Conservation (phyloP, 2,888 invertebrate genomes). For the Aspidapion aeneum region DNA sequence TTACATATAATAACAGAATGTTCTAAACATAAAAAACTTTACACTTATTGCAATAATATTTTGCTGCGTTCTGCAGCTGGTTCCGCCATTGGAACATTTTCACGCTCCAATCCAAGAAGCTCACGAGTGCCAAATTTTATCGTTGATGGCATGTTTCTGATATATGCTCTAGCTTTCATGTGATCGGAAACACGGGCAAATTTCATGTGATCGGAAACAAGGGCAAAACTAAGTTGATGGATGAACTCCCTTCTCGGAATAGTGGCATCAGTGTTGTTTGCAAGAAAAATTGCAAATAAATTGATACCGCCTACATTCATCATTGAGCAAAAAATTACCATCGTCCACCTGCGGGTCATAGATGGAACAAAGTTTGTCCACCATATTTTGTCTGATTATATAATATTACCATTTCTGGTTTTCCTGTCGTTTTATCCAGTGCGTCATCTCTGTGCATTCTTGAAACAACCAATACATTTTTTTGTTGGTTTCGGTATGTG, state of each 20-base stretch:
- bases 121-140: background rate
- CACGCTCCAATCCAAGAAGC: background rate
- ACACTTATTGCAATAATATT: background rate
- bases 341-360: background rate
- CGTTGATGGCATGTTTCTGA: background rate
- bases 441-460: conserved; percentile 11
- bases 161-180: background rate
- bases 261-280: background rate
- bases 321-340: background rate
- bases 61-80: background rate
- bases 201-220: background rate
- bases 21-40: background rate
- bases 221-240: background rate
- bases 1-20: background rate
- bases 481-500: conserved; percentile 7
- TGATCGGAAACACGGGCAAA: background rate
- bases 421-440: conserved; percentile 10
- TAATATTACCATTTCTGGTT: conserved; percentile 28
- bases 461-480: conserved; percentile 25
- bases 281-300: background rate
- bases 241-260: background rate
- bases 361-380: conserved; percentile 22
- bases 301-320: background rate
- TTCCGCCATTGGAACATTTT: background rate
- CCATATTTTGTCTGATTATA: conserved; percentile 32